A percentile compares a stretch with the other conserved stretches of the same genome.
phyloP scores from a whole-genome alignment of 2,888 invertebrate species.

The Serrognathus titanus region DNA sequence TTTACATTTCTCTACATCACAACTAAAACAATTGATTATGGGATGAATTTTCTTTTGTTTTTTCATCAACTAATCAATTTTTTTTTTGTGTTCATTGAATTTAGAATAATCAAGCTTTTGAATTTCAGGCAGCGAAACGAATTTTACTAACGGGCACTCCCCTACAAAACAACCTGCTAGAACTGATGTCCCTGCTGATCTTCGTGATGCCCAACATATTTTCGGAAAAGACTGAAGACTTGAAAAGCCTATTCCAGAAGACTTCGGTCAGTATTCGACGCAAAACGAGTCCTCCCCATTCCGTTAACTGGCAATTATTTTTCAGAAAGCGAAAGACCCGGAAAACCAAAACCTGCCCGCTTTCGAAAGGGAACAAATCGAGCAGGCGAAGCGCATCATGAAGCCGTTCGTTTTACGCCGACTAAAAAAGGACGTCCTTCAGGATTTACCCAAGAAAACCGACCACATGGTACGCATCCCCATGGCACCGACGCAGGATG shows the following conservation, averaged over 20 bases:
- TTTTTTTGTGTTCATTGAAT: background rate
- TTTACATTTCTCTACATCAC: no score
- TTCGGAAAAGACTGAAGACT: slow-evolving; percentile 78
- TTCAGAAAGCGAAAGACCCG: slow-evolving; percentile 54
- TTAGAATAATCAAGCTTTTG: background rate
- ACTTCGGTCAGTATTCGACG: slow-evolving; percentile 53
- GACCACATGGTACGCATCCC: slow-evolving; percentile 65
- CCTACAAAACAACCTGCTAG: slow-evolving; percentile 91
- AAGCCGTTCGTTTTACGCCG: slow-evolving; percentile 90
- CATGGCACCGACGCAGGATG: slow-evolving; percentile 70
- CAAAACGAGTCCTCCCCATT: background rate
- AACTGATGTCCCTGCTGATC: slow-evolving; percentile 90
- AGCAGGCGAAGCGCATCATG: slow-evolving; percentile 93
- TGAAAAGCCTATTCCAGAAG: slow-evolving; percentile 84
- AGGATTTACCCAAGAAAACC: slow-evolving; percentile 80
- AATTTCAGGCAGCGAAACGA: slow-evolving; percentile 72
- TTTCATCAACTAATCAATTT: no score
- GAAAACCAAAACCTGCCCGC: slow-evolving; percentile 62
- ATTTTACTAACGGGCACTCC: slow-evolving; percentile 93
- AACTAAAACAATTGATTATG: no score
- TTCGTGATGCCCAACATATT: slow-evolving; percentile 97
- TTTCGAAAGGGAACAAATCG: slow-evolving; percentile 89
- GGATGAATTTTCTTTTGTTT: no score
- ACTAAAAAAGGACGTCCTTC: slow-evolving; percentile 80
- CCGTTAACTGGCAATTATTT: slow-evolving; percentile 30